phyloP scores from a whole-genome alignment of 1,140 invertebrate genomes.

The Leptopilina boulardi region DNA sequence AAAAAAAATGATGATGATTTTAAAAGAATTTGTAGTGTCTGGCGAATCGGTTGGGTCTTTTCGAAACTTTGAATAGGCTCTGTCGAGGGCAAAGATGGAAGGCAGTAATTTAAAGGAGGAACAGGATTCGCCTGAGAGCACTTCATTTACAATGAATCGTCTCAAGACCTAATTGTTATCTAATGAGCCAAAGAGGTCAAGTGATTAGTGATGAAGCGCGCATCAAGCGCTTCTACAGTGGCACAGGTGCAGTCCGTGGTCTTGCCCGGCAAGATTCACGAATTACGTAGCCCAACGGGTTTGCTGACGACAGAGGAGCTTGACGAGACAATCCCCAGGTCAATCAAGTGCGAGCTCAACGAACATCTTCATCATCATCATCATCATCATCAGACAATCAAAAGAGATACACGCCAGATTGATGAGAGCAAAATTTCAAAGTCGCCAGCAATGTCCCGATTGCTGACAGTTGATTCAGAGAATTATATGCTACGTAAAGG shows the following conservation, averaged over 20 bases:
- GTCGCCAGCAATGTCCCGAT: conserved; percentile 67
- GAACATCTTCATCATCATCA: conserved; percentile 37
- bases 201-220: conserved; percentile 62
- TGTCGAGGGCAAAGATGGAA: too few species aligned
- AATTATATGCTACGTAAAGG: conserved; percentile 80
- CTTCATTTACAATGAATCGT: conserved; percentile 43
- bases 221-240: conserved; percentile 60
- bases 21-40: too few species aligned
- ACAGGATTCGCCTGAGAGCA: conserved; percentile 53
- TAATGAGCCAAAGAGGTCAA: conserved; percentile 34
- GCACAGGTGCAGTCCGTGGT: conserved; percentile 58
- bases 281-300: conserved; percentile 34
- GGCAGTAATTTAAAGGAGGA: conserved; percentile 45
- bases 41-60: too few species aligned
- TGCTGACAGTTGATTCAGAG: conserved; percentile 78
- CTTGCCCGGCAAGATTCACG: conserved; percentile 51
- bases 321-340: conserved; percentile 53
- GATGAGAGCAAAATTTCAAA: conserved; percentile 59
- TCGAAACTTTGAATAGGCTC: too few species aligned
- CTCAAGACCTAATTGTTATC: conserved; percentile 52
- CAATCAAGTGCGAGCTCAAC: conserved; percentile 55
- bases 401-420: conserved; percentile 18
- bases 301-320: conserved; percentile 47
- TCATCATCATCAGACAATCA: conserved; percentile 34
- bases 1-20: conserved; percentile 19